These are phyloP conservation scores for Habropoda laboriosa DNA, from an alignment of 1,140 invertebrate genomes.

Conservation along the genomic window DNA sequence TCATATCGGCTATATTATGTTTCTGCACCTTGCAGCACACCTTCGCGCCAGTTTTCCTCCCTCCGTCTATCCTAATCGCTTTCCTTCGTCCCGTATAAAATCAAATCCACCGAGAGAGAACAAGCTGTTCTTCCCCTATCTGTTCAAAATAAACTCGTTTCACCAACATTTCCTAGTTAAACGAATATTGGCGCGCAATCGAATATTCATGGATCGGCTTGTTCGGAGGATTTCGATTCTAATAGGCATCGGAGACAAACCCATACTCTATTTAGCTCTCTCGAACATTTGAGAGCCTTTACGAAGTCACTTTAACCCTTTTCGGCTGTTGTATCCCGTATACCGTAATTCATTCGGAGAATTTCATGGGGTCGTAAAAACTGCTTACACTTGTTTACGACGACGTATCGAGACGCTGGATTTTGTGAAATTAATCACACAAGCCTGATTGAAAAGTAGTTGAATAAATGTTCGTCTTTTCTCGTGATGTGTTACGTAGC, in stretches of 20 bases:
- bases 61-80: not conserved
- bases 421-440: too few relatives aligned
- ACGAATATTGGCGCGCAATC: not conserved
- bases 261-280: too few relatives aligned
- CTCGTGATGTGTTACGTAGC: too few relatives aligned
- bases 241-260: not conserved
- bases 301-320: too few relatives aligned
- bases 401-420: too few relatives aligned
- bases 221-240: not conserved
- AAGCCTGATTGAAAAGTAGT: too few relatives aligned
- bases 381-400: too few relatives aligned
- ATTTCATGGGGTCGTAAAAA: too few relatives aligned
- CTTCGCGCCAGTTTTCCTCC: slow-evolving; percentile 6
- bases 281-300: too few relatives aligned
- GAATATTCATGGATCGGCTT: slow-evolving; percentile 16
- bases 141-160: slow-evolving; percentile 10
- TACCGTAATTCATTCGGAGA: too few relatives aligned
- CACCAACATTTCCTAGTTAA: not conserved
- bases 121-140: slow-evolving; percentile 1
- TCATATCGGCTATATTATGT: slow-evolving; percentile 66
- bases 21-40: slow-evolving; percentile 40
- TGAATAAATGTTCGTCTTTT: too few relatives aligned
- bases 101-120: slow-evolving; percentile 32
- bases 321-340: too few relatives aligned
- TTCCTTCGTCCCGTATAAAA: slow-evolving; percentile 41